Base-by-base conservation (phyloP, 2,113 vertebrate genomes). In the Cromileptes altivelis region DNA sequence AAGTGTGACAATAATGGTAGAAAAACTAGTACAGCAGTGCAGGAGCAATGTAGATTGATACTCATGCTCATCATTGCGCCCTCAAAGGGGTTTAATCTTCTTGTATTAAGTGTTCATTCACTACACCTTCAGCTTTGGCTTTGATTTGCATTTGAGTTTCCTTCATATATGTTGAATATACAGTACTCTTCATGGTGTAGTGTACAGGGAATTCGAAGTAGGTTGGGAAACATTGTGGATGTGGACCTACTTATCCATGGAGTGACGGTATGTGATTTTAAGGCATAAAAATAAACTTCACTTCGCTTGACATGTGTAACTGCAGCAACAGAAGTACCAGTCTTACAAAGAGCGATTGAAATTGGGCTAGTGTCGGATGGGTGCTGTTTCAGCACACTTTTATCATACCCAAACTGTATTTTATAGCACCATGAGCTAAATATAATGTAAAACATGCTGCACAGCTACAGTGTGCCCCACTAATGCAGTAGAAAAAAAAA, bases 381-480 rank as follows among this genome's bases (percentile, higher is more conserved):
- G 0, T 63, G 85, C 78, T 76, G 68, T 55, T 85, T 73, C 67
- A 87, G 68, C 85, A 75, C 14, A 60, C 57, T 62, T 64, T 37
- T 50, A 75, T 55, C 63, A 42, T 33, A 63, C 61, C 37, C 30
- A 71, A 71, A 21, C 67, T 23, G 15, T 69, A n/a, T 63, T 72
- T 21, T 60, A 42, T 76, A 63, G 53, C 45, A 61, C 50, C 13
- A 75, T 63, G 42, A 74, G 47, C 18, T 49, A 78, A 30, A 62
- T 61, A 70, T 70, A 82, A 80, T 57, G 21, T 30, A 65, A 70
- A 70, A 60, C 30, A 84, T 58, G 25, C 52, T 49, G 42, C 56
- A 21, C 56, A 57, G 60, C 33, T 15, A 40, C 17, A 60, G 67
- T 21, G 18, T 30, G 27, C 7, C 15, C 21, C 56, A 18, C 19